Evolutionary conservation across 2,113 vertebrate genomes (phyloP).

Genomic region (Ailuropoda melanoleuca): DNA sequence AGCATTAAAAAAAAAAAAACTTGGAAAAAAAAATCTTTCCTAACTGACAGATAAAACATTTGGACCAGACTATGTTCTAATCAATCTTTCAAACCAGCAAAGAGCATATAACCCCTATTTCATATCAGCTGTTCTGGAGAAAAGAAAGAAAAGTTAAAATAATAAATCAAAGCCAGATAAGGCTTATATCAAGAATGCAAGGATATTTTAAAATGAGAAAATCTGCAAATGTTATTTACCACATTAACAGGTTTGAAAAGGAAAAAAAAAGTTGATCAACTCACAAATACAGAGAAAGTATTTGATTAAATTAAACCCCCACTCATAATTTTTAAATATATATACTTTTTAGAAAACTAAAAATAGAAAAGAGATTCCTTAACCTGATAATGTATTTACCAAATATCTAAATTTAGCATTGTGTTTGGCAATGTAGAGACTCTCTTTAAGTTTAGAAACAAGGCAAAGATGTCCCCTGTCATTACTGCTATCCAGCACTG

Average conservation of each 20-base stretch:
- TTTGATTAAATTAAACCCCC: not conserved
- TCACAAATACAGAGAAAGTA: not conserved
- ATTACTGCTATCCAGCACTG: not conserved
- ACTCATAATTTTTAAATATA: conserved; percentile 1
- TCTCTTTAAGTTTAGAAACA: not conserved
- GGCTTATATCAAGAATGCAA: not conserved
- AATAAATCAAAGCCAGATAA: conserved; percentile 9
- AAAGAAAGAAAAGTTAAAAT: not conserved
- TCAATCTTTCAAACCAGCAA: not conserved
- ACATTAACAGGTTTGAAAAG: not conserved
- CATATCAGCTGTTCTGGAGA: not conserved
- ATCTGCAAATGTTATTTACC: not conserved
- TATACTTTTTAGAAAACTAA: not conserved
- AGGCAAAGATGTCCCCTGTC: not conserved
- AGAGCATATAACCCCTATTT: not conserved
- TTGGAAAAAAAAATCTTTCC: not conserved
- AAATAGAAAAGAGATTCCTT: not conserved
- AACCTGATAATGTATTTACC: not conserved
- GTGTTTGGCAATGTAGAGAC: not conserved
- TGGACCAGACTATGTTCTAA: not conserved
- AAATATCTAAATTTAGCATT: not conserved
- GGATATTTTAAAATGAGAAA: conserved; percentile 23
- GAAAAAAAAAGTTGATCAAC: not conserved
- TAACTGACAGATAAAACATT: not conserved
- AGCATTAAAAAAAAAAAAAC: not conserved